These are phyloP conservation scores for Natrix natrix DNA, from an alignment of 2,797 vertebrate species.

Conservation along the genomic window DNA sequence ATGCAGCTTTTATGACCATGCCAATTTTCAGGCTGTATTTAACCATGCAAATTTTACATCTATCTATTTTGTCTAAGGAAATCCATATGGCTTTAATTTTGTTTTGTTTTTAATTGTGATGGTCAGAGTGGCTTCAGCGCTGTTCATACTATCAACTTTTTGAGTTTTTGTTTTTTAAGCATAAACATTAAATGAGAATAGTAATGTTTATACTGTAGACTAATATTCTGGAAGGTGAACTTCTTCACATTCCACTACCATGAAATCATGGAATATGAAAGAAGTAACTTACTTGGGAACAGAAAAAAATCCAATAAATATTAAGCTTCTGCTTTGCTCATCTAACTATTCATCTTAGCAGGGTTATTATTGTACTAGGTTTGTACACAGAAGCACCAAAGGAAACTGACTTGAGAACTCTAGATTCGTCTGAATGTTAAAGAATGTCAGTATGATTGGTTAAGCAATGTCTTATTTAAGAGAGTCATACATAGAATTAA, in stretches of 20 bases:
- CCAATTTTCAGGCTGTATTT: neutral
- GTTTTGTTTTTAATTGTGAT: neutral
- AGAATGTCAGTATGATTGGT: neutral
- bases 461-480: neutral
- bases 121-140: neutral
- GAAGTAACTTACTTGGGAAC: neutral
- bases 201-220: neutral
- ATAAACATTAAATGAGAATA: neutral
- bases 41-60: neutral
- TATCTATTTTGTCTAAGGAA: neutral
- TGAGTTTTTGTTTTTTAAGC: neutral
- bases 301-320: neutral
- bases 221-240: neutral
- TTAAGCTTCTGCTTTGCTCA: slow-evolving; percentile 15
- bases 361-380: neutral
- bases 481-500: neutral
- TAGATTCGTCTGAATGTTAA: neutral
- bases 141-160: neutral
- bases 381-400: neutral
- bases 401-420: neutral
- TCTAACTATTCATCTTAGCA: slow-evolving; percentile 3
- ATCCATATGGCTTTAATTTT: neutral
- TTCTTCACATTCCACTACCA: neutral
- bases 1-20: neutral
- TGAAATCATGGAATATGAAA: slow-evolving; percentile 12